Conservation (phyloP, 2,797 vertebrate genomes). For the Cyclopterus lumpus region DNA sequence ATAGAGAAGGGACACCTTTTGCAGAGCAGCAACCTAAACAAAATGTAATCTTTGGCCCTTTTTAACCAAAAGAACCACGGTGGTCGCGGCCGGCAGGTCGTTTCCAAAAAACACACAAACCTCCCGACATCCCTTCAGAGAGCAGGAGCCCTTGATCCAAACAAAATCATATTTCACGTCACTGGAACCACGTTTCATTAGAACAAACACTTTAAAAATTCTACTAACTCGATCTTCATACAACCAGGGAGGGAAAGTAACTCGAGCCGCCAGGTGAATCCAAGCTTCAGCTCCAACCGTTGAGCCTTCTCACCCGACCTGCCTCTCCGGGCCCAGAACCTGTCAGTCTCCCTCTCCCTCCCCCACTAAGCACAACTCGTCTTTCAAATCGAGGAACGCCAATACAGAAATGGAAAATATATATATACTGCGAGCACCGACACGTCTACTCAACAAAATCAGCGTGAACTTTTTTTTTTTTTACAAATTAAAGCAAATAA, state of each 20-base stretch:
- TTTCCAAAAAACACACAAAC: slow-evolving; percentile 11
- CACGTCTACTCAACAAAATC: slow-evolving; percentile 53
- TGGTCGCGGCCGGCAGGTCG: neutral
- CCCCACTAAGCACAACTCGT: slow-evolving; percentile 25
- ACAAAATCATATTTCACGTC: slow-evolving; percentile 65
- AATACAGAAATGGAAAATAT: slow-evolving; percentile 35
- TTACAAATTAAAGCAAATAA: slow-evolving; percentile 74
- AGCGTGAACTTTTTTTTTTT: slow-evolving; percentile 20
- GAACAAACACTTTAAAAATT: slow-evolving; percentile 65
- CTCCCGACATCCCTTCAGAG: slow-evolving; percentile 40
- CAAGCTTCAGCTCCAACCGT: neutral
- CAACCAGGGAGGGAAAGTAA: slow-evolving; percentile 62
- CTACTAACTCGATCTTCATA: slow-evolving; percentile 74
- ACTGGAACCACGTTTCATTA: slow-evolving; percentile 64
- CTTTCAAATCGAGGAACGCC: slow-evolving; percentile 71
- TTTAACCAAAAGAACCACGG: slow-evolving; percentile 1
- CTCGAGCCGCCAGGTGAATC: neutral
- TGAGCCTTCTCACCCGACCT: neutral
- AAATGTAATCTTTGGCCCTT: slow-evolving; percentile 20
- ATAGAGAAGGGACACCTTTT: slow-evolving; percentile 27
- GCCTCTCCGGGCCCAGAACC: too few relatives aligned
- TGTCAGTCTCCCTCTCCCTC: slow-evolving; percentile 45
- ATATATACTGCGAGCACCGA: slow-evolving; percentile 44
- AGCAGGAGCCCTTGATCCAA: slow-evolving; percentile 58
- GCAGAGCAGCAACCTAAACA: slow-evolving; percentile 34